A percentile compares a stretch with the other conserved stretches of the same genome.
phyloP scores from a whole-genome alignment of 2,888 invertebrate species.

The Scelioninae gen. 1 region DNA sequence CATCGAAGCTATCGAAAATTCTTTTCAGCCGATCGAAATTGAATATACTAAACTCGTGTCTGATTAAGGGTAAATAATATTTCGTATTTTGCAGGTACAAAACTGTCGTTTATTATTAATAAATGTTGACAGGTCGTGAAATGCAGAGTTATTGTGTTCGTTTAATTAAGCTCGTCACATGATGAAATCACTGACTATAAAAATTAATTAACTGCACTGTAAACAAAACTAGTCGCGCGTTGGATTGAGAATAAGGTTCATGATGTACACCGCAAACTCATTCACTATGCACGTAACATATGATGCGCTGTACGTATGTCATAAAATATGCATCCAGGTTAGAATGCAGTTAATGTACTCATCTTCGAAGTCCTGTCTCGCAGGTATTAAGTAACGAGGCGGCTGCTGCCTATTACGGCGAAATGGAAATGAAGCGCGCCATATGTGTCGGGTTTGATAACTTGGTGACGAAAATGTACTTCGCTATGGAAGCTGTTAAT shows the following conservation, averaged over 20 bases:
- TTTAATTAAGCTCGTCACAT: constrained; percentile 54
- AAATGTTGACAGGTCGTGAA: constrained; percentile 41
- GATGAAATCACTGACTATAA: constrained; percentile 56
- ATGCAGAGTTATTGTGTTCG: constrained; percentile 26
- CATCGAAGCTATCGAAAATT: constrained; percentile 5
- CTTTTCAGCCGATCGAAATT: not conserved
- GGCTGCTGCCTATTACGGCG: constrained; percentile 71
- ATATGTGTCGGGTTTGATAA: constrained; percentile 67
- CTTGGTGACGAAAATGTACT: constrained; percentile 69
- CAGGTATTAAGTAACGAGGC: constrained; percentile 75
- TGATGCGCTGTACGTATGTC: constrained; percentile 59
- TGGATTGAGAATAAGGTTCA: constrained; percentile 53
- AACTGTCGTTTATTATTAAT: constrained; percentile 39
- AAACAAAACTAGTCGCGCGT: constrained; percentile 55
- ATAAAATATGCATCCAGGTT: constrained; percentile 75
- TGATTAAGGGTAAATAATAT: not conserved
- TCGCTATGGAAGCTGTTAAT: constrained; percentile 62
- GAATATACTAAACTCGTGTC: not conserved
- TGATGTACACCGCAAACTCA: constrained; percentile 41
- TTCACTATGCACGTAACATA: constrained; percentile 59
- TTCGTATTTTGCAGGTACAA: constrained; percentile 1
- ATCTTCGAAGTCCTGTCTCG: constrained; percentile 74
- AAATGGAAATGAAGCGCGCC: constrained; percentile 71
- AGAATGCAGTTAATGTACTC: constrained; percentile 74
- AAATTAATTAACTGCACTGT: constrained; percentile 58